Conservation (phyloP, 2,888 invertebrate species). For the Shargacucullia verbasci region DNA sequence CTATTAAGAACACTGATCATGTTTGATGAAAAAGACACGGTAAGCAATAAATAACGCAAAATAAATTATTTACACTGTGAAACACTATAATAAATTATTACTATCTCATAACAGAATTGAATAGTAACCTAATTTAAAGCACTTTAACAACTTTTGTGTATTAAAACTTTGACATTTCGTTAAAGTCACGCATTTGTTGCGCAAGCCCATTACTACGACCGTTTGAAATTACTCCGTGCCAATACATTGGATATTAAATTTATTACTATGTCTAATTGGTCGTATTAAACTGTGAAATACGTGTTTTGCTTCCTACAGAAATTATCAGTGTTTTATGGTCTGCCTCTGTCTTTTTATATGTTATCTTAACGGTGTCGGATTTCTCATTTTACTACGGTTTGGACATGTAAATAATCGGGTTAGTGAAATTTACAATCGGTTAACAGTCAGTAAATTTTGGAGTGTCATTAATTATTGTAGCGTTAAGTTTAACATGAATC, state of each 20-base stretch:
- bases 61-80: no score
- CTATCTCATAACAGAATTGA: not conserved
- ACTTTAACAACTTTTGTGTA: conserved; percentile 4
- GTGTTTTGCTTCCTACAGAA: conserved; percentile 59
- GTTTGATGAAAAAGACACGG: no score
- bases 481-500: not conserved
- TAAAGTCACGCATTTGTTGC: conserved; percentile 36
- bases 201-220: conserved; percentile 39
- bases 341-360: conserved; percentile 31
- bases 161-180: conserved; percentile 50
- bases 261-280: conserved; percentile 72
- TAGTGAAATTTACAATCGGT: conserved; percentile 45
- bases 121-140: conserved; percentile 7
- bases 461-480: conserved; percentile 16
- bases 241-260: conserved; percentile 72
- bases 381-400: conserved; percentile 35
- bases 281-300: conserved; percentile 67
- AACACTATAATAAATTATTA: no score
- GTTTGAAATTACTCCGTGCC: conserved; percentile 57
- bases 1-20: no score
- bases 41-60: no score
- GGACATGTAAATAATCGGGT: conserved; percentile 40
- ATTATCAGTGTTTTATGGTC: conserved; percentile 47
- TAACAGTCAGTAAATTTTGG: conserved; percentile 35
- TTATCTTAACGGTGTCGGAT: conserved; percentile 40